Conservation (phyloP, 1,140 invertebrate species). For the Xylocopa sonorina region DNA sequence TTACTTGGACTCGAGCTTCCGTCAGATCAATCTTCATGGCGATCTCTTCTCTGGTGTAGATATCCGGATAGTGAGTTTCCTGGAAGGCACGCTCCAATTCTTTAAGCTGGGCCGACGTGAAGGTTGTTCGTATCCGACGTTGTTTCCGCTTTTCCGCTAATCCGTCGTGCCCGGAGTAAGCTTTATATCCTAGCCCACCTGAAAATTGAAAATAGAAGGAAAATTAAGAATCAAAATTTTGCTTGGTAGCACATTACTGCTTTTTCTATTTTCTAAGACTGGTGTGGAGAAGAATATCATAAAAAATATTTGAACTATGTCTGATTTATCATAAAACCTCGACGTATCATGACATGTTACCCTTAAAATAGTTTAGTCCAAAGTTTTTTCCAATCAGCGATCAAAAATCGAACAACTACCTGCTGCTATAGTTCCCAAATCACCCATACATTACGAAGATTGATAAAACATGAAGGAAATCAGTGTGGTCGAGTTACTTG, state of each 20-base stretch:
- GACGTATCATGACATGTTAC: background rate
- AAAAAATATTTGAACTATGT: too few species aligned
- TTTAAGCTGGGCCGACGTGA: constrained; percentile 97
- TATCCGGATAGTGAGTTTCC: constrained; percentile 99
- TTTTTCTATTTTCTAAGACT: too few species aligned
- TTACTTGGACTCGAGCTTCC: constrained; percentile 98
- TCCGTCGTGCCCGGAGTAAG: constrained; percentile 92
- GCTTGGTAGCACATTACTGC: too few species aligned
- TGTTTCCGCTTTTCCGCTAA: constrained; percentile 96
- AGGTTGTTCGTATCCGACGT: constrained; percentile 96
- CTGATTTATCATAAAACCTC: background rate
- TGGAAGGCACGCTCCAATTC: constrained; percentile 98
- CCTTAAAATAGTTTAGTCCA: background rate
- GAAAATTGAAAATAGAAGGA: constrained; percentile 65
- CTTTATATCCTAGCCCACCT: constrained; percentile 93
- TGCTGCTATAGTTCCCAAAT: background rate
- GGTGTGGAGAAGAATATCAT: background rate
- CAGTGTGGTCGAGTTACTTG: constrained; percentile 9
- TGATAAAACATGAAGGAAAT: constrained; percentile 11
- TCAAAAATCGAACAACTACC: background rate
- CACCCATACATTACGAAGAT: background rate
- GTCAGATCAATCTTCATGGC: constrained; percentile 99
- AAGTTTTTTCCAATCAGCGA: background rate
- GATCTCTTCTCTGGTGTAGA: constrained; percentile 99
- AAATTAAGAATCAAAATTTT: background rate